These are phyloP conservation scores for Uropsilus gracilis DNA, from an alignment of 2,113 vertebrate species.

Conservation along the genomic window DNA sequence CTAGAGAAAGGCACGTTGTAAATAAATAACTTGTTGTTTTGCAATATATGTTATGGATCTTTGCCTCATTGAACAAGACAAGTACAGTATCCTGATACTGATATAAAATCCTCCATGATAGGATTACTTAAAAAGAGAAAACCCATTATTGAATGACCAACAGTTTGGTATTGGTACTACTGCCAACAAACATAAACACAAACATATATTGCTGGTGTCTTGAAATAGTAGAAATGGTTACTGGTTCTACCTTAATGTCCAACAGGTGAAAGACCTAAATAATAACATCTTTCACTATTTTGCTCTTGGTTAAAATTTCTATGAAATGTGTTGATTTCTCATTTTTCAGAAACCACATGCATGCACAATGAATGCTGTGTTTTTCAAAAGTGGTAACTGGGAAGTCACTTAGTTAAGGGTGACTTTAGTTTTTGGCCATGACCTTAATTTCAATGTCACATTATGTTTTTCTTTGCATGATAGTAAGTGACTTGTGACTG, in stretches of 20 bases:
- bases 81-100: background rate
- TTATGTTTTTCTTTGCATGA: background rate
- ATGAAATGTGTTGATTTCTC: background rate
- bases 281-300: background rate
- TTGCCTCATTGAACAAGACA: background rate
- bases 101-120: background rate
- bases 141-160: background rate
- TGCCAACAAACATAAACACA: background rate
- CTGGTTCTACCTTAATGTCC: background rate
- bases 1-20: background rate
- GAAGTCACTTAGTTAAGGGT: background rate
- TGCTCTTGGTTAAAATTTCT: background rate
- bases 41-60: background rate
- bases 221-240: background rate
- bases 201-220: background rate
- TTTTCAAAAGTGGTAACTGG: background rate
- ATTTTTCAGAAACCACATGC: background rate
- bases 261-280: background rate
- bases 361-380: accelerated
- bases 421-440: background rate
- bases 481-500: background rate
- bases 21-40: background rate
- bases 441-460: background rate
- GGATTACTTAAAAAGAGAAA: background rate
- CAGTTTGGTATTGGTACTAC: background rate